Conservation (phyloP, 1,140 invertebrate species). For the Drosophila rhopaloa region DNA sequence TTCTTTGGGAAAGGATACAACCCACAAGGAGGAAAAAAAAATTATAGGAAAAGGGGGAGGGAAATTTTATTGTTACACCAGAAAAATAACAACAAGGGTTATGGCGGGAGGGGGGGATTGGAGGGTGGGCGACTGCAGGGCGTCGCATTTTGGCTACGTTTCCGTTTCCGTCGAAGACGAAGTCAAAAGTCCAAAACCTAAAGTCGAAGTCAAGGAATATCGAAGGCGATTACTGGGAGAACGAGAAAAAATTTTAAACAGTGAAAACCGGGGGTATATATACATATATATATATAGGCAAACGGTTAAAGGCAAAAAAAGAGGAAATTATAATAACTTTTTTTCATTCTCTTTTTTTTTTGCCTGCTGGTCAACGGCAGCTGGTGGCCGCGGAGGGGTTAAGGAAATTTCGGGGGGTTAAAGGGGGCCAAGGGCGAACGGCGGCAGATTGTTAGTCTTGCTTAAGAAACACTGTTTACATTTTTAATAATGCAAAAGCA, state of each 20-base stretch:
- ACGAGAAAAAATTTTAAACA: slow-evolving; percentile 18
- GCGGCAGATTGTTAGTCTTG: slow-evolving; percentile 32
- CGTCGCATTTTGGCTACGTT: slow-evolving; percentile 81
- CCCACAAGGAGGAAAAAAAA: slow-evolving; percentile 5
- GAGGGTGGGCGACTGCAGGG: slow-evolving; percentile 45
- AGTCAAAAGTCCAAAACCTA: slow-evolving; percentile 24
- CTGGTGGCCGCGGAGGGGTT: slow-evolving; percentile 18
- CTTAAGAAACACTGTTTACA: slow-evolving; percentile 60
- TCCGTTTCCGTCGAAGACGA: slow-evolving; percentile 73
- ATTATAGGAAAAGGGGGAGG: slow-evolving; percentile 33
- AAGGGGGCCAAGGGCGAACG: neutral
- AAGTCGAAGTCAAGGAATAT: slow-evolving; percentile 50
- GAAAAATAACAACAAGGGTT: slow-evolving; percentile 74
- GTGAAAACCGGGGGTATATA: slow-evolving; percentile 1
- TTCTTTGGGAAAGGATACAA: slow-evolving; percentile 30
- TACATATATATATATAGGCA: neutral
- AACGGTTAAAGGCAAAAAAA: slow-evolving; percentile 15
- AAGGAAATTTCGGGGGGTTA: slow-evolving; percentile 5
- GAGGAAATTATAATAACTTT: slow-evolving; percentile 75
- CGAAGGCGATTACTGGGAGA: slow-evolving; percentile 58
- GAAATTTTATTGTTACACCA: slow-evolving; percentile 79
- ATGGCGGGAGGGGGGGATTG: neutral
- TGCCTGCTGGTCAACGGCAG: slow-evolving; percentile 52
- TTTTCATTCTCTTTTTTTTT: slow-evolving; percentile 18
- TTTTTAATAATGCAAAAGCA: slow-evolving; percentile 73